A percentile compares a stretch with the other conserved stretches of the same genome.
Conservation (phyloP, 2,797 vertebrate species). For the Cirrhinus molitorella region DNA sequence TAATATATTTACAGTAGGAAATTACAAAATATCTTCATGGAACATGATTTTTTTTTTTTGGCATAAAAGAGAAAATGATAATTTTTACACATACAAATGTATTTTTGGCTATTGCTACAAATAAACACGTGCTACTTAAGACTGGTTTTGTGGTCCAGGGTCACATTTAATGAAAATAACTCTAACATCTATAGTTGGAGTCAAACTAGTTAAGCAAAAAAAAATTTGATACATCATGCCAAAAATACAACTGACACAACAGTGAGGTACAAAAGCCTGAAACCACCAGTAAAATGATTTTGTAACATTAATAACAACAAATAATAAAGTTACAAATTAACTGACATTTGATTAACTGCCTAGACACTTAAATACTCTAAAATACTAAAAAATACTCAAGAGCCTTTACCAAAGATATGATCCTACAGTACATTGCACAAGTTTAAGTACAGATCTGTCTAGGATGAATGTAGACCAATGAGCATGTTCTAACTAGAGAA, state of each 20-base stretch:
- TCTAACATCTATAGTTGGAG: not conserved
- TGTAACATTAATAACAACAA: not conserved
- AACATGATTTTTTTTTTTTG: too few relatives aligned
- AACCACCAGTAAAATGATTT: not conserved
- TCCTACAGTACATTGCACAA: not conserved
- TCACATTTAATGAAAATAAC: not conserved
- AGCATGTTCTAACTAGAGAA: not conserved
- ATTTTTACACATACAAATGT: too few relatives aligned
- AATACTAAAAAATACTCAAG: not conserved
- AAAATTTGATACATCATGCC: not conserved
- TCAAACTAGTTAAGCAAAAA: slow-evolving; percentile 17
- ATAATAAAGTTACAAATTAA: not conserved
- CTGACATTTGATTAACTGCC: not conserved
- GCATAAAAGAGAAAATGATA: too few relatives aligned
- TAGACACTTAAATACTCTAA: not conserved
- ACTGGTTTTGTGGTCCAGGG: too few relatives aligned
- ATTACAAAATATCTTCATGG: too few relatives aligned
- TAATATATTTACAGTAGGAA: too few relatives aligned
- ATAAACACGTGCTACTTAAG: too few relatives aligned
- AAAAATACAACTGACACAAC: not conserved
- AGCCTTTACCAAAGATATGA: not conserved
- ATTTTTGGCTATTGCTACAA: too few relatives aligned
- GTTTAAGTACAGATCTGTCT: not conserved
- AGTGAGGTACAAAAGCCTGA: not conserved
- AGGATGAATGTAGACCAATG: not conserved